Evolutionary conservation across 2,888 invertebrate species (phyloP), one percentile per base, ranked within the genome.

Genomic region (Bombyx huttoni): DNA sequence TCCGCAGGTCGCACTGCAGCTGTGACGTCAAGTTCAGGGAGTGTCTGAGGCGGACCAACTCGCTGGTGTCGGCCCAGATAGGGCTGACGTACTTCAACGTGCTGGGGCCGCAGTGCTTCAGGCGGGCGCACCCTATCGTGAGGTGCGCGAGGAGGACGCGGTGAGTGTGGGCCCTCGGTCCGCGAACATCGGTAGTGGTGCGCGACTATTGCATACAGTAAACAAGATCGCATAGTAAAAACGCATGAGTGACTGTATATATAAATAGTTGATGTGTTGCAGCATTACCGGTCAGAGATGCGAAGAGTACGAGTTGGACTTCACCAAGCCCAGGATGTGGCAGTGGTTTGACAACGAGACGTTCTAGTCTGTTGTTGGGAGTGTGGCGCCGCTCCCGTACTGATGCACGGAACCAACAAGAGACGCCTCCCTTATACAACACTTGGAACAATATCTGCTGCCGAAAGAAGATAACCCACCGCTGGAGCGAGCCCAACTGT

Each of bases 61-160:
- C 89, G 0, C 56, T 90, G 52, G 78, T 92, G 3, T 88, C 92
- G 0, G 78, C 81, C 0, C 90, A 91, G 70, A 91, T 93, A 48
- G 93, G 93, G 0, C 80, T 89, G 34, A 92, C 93, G 0, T 95
- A 93, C 79, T 95, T 95, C 81, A 93, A 93, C 65, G 83, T 94
- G 57, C 79, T 94, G 47, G 90, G 91, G 0, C 93, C 93, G 0
- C 91, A 93, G 70, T 95, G 94, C 75, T 94, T 94, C 75, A 80
- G 90, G n/a, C 76, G 89, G 52, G 84, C 91, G 0, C 89, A 89
- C 60, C 91, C 91, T 0, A 89, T 90, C 47, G 78, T 85, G 57
- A 77, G 74, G 50, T 91, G 91, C 55, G 65, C 70, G 8, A 72
- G 78, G 57, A 70, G 74, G 50, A 86, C 85, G 34, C 78, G 81